phyloP scores from a whole-genome alignment of 1,140 invertebrate genomes.

The Atopsyche davidsoni region DNA sequence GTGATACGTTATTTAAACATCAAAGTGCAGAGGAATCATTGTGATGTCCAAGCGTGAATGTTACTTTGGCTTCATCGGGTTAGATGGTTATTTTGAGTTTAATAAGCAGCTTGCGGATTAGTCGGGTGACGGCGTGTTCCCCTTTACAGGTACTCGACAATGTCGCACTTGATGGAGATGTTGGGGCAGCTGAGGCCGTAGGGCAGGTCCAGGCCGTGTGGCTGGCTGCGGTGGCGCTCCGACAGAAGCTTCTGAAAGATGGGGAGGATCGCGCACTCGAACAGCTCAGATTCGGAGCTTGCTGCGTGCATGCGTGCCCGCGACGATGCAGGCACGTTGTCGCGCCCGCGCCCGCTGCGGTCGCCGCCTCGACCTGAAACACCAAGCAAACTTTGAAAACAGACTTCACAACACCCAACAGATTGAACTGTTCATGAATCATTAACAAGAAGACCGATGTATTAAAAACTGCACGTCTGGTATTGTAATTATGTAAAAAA shows the following conservation, averaged over 20 bases:
- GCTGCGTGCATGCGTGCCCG: conserved; percentile 64
- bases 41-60: no score
- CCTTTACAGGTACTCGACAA: conserved; percentile 83
- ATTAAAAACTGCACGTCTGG: no score
- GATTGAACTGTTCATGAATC: no score
- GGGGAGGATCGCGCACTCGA: conserved; percentile 73
- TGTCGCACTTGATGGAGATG: conserved; percentile 93
- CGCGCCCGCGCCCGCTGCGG: conserved; percentile 5
- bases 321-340: conserved; percentile 38
- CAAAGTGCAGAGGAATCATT: no score
- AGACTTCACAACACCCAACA: conserved; percentile 3
- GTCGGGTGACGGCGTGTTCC: no score
- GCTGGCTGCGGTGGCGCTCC: conserved; percentile 65
- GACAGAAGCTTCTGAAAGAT: conserved; percentile 87
- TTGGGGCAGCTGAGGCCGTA: conserved; percentile 86
- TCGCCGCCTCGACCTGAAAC: conserved; percentile 30
- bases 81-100: no score
- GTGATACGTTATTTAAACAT: no score
- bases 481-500: no score
- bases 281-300: conserved; percentile 75
- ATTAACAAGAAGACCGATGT: no score
- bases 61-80: no score
- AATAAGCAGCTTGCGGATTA: no score
- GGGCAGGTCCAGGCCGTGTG: conserved; percentile 57
- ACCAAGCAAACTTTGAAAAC: conserved; percentile 33